Evolutionary conservation across 2,888 invertebrate genomes (phyloP), one percentile per base, ranked within the genome.

Genomic region (Gibbula magus): DNA sequence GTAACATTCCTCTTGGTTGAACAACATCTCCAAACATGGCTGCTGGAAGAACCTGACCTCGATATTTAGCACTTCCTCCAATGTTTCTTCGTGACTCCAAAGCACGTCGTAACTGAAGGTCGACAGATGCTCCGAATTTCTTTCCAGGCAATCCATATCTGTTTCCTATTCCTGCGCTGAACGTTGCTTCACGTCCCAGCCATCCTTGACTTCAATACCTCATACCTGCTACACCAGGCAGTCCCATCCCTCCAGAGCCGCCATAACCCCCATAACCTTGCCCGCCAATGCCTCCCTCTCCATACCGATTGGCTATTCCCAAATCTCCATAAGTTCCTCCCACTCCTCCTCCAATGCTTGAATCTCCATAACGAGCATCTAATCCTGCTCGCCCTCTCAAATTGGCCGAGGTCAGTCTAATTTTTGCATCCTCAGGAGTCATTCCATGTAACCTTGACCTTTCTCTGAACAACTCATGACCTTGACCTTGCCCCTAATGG

Each of bases 201-300:
- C 25, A 56, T 74, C 75, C 74, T 54, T 45, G 61, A 77, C 35
- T 61, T 56, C 39, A 77, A 75, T 73, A 73, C n/a, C n/a, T n/a
- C n/a, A n/a, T n/a, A n/a, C n/a, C n/a, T n/a, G n/a, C n/a, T n/a
- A n/a, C n/a, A 82, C 29, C 52, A 52, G 29, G 67, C 70, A 45
- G 0, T 35, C 35, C 79, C n/a, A 54, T 54, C 13, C 20, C 18
- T 54, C 54, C 54, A 54, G 18, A 54, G 4, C 77, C 56, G 66
- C 8, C 29, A 39, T 45, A 13, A 80, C 51, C n/a, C 79, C 70
- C 75, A 74, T 51, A 53, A 25, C 39, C 52, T 20, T 18, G n/a
- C 18, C 16, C 54, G 53, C 35, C 80, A 77, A 53, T 77, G 78
- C n/a, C 81, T 80, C 66, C 52, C 51, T 8, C 80, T n/a, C n/a